Base-by-base conservation (phyloP, 2,113 vertebrate genomes). In the Phalacrocorax pelagicus region DNA sequence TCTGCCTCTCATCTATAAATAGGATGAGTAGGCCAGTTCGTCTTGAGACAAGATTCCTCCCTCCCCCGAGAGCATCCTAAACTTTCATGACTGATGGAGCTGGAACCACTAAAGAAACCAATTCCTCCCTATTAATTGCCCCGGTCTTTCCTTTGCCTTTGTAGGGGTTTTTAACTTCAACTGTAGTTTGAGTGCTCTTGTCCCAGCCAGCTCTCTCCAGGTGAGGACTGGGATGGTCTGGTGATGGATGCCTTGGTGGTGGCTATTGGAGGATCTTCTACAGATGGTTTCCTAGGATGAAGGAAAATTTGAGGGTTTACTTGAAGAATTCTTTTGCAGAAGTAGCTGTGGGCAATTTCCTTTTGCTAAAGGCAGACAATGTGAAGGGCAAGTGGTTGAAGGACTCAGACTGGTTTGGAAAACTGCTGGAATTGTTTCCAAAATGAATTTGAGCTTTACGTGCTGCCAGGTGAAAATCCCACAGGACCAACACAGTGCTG, bases 21-120 rank as follows among this genome's bases (percentile, higher is more conserved):
- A 96, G 92, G 93, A 63, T 81, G 95, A 95, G 92, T 93, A 90
- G 95, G 88, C 82, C 90, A 95, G 75, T 88, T 93, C 93, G 94
- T 85, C 92, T 96, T 94, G 63, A 95, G 92, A 95, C 77, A 83
- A 82, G 86, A 96, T 95, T 83, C 82, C 66, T 94, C 47, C 92
- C 72, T 96, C 88, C 90, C 90, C 79, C 2, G 3, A 86, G 38
- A 96, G 47, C 88, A 88, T 81, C 86, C 69, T 2, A 62, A 94
- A 81, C 67, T 93, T 88, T 74, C 42, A 38, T 90, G 90, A 55
- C 38, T 93, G 85, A 15, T 74, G 72, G 90, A 96, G 72, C 63
- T 79, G 82, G 54, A 93, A 29, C 13, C 8, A 6, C 58, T 88
- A 19, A 86, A 80, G 67, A 44, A 81, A 29, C 1, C 0, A 38